Evolutionary conservation across 2,113 vertebrate species (phyloP).

Genomic region (Acinonyx jubatus): DNA sequence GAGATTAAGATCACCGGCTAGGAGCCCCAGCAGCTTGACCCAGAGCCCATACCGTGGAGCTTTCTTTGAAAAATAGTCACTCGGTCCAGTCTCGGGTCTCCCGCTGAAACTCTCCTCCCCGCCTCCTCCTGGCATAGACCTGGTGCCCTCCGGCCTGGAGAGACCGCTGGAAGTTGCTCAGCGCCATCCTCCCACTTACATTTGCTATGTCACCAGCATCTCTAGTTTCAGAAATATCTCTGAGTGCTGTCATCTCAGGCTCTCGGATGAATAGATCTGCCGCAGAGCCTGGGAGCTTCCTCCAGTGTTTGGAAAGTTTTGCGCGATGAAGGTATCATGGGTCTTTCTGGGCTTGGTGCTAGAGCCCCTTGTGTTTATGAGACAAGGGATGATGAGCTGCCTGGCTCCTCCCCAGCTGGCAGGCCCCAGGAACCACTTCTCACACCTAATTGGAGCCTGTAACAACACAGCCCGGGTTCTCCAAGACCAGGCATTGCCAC

Average conservation of each 20-base stretch:
- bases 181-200: background rate
- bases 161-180: background rate
- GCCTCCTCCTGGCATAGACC: too few species aligned
- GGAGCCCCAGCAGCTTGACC: background rate
- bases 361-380: conserved; percentile 11
- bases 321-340: background rate
- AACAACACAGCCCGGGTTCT: background rate
- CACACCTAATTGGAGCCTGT: conserved; percentile 41
- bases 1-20: background rate
- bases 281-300: background rate
- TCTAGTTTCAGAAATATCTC: background rate
- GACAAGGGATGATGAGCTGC: conserved; percentile 37
- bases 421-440: background rate
- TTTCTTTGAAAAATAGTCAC: background rate
- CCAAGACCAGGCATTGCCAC: background rate
- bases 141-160: background rate
- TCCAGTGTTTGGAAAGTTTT: background rate
- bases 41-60: background rate
- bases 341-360: background rate
- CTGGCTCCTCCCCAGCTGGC: conserved; percentile 49
- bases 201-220: background rate
- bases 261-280: background rate
- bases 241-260: background rate
- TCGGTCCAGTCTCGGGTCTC: background rate
- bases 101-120: background rate